phyloP scores from a whole-genome alignment of 1,140 invertebrate species.

The Lasioglossum baleicum region DNA sequence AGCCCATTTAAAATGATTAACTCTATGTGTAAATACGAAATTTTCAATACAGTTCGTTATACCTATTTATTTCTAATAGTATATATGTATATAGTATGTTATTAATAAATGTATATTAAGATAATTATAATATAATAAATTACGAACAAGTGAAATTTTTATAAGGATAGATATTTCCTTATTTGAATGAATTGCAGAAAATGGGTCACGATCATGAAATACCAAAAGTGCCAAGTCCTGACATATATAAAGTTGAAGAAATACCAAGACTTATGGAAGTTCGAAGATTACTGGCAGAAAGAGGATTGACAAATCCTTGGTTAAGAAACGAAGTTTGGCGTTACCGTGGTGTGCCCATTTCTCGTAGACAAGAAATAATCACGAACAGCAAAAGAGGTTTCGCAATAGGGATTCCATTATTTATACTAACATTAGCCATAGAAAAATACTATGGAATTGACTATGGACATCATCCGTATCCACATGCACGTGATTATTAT shows the following conservation, averaged over 20 bases:
- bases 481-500: constrained; percentile 74
- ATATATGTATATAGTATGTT: background rate
- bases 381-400: constrained; percentile 78
- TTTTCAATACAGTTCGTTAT: too few relatives aligned
- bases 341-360: constrained; percentile 79
- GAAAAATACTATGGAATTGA: constrained; percentile 78
- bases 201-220: constrained; percentile 82
- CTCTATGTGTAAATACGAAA: too few relatives aligned
- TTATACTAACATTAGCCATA: constrained; percentile 83
- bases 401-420: constrained; percentile 82
- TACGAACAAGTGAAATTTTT: background rate
- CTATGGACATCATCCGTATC: constrained; percentile 37
- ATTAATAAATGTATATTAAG: background rate
- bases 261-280: constrained; percentile 83
- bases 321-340: constrained; percentile 91
- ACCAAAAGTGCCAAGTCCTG: constrained; percentile 84
- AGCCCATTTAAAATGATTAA: too few relatives aligned
- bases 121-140: constrained; percentile 2
- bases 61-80: background rate
- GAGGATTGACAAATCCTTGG: constrained; percentile 92
- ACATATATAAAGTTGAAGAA: constrained; percentile 87
- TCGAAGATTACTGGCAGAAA: constrained; percentile 82
- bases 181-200: constrained; percentile 45
- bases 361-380: background rate
- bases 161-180: background rate